Evolutionary conservation across 2,797 vertebrate species (phyloP).

Genomic region (Acropternis orthonyx): DNA sequence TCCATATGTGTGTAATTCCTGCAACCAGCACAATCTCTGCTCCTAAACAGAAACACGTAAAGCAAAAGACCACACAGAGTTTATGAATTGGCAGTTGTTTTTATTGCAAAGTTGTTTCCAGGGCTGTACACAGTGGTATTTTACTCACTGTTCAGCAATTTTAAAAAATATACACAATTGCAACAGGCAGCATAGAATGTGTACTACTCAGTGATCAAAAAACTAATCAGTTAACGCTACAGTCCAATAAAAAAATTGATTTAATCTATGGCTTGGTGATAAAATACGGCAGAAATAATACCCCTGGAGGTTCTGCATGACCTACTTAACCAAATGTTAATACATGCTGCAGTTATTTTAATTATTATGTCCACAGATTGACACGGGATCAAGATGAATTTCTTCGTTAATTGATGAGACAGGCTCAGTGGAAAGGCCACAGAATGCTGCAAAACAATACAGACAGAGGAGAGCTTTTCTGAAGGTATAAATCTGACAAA

Average conservation of each 20-base stretch:
- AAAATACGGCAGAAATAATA: background rate
- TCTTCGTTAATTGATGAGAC: background rate
- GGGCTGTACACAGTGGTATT: background rate
- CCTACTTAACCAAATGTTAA: background rate
- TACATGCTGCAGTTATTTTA: background rate
- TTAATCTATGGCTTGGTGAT: background rate
- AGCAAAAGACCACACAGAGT: background rate
- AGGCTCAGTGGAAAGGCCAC: background rate
- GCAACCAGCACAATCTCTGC: background rate
- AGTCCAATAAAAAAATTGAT: background rate
- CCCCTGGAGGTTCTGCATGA: background rate
- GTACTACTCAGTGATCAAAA: background rate
- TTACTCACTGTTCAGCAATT: background rate
- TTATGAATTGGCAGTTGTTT: background rate
- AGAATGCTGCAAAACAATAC: background rate
- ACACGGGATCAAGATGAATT: background rate
- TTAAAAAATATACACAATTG: background rate
- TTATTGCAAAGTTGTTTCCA: background rate
- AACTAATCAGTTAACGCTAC: background rate
- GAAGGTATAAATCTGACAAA: background rate
- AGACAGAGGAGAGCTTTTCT: background rate
- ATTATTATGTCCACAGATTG: background rate
- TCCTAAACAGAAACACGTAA: background rate
- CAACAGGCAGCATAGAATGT: background rate
- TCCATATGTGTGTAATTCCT: background rate